phyloP scores from a whole-genome alignment of 2,113 vertebrate species.

The Mus pahari region DNA sequence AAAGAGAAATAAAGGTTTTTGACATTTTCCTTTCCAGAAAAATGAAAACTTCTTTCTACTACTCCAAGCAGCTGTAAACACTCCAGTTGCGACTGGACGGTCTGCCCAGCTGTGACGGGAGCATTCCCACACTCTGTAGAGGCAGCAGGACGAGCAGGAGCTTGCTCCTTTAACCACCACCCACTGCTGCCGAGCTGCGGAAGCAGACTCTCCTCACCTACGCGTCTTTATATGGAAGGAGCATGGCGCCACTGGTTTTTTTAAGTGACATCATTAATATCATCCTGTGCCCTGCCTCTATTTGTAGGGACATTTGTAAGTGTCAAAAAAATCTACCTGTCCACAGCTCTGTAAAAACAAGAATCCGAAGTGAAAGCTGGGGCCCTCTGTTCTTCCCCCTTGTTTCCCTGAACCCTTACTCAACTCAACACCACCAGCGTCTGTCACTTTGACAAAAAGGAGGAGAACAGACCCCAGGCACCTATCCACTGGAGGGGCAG shows the following conservation, averaged over 20 bases:
- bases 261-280: not conserved
- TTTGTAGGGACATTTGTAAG: not conserved
- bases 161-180: conserved; percentile 36
- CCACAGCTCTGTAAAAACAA: not conserved
- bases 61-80: not conserved
- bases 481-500: not conserved
- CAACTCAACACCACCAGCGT: not conserved
- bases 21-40: conserved; percentile 79
- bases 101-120: not conserved
- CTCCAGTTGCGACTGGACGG: not conserved
- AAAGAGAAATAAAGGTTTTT: conserved; percentile 85
- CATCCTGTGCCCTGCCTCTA: not conserved
- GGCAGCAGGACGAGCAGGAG: not conserved
- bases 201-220: conserved; percentile 28
- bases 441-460: not conserved
- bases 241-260: not conserved
- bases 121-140: conserved; percentile 30
- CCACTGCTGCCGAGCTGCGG: not conserved
- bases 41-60: conserved; percentile 3
- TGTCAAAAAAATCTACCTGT: not conserved
- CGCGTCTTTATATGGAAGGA: not conserved
- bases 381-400: not conserved
- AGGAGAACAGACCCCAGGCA: not conserved
- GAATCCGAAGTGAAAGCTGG: not conserved
- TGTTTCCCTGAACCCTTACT: not conserved